Conservation (phyloP, 92 coral and sea anemone species). For the Heliopora coerulea region DNA sequence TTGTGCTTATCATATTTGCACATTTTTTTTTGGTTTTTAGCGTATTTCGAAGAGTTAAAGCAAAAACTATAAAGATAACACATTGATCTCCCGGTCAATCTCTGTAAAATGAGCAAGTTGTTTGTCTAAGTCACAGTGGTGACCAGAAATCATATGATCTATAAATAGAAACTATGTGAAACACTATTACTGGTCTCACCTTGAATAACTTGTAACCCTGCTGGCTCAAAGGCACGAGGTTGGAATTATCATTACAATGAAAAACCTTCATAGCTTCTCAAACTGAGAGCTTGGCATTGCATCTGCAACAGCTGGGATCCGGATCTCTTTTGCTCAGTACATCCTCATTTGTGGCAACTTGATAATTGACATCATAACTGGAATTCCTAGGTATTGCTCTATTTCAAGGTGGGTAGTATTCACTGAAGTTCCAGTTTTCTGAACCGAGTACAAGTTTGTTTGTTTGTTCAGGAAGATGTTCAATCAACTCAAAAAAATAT, state of each 20-base stretch:
- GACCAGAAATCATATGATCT: too few relatives aligned
- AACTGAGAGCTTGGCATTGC: constrained; percentile 21
- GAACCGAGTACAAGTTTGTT: constrained; percentile 37
- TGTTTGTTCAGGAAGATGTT: constrained; percentile 40
- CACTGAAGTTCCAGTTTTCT: constrained; percentile 31
- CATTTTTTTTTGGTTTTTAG: too few relatives aligned
- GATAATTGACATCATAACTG: constrained; percentile 39
- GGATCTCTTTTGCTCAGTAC: constrained; percentile 29
- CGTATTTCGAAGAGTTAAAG: too few relatives aligned
- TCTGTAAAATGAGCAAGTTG: too few relatives aligned
- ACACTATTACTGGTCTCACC: constrained; percentile 19
- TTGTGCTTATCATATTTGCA: too few relatives aligned
- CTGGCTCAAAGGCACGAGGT: not conserved
- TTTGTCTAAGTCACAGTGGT: too few relatives aligned
- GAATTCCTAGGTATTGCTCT: constrained; percentile 27
- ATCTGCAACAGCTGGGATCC: constrained; percentile 15
- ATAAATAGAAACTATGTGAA: too few relatives aligned
- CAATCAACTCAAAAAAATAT: constrained; percentile 17
- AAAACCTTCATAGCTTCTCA: constrained; percentile 30
- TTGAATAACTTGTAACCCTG: constrained; percentile 19
- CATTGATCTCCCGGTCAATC: too few relatives aligned
- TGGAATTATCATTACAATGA: constrained; percentile 22
- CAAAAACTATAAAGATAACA: too few relatives aligned
- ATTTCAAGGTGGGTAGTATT: constrained; percentile 17
- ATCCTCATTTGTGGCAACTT: constrained; percentile 26